These are phyloP conservation scores for Mimumesa dahlbomi DNA, from an alignment of 2,888 invertebrate genomes.

Conservation along the genomic window DNA sequence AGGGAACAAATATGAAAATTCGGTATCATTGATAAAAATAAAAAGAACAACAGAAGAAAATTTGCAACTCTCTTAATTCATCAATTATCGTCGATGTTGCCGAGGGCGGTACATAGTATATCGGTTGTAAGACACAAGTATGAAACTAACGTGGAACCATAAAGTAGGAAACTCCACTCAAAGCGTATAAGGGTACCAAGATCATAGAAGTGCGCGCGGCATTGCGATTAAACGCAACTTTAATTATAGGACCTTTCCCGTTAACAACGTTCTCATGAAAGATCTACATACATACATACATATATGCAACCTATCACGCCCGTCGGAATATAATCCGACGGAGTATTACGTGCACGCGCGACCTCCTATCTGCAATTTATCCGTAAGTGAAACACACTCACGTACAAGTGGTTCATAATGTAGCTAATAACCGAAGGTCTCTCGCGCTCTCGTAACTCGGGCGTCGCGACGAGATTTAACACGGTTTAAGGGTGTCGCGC, in stretches of 20 bases:
- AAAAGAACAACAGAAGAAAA: too few relatives aligned
- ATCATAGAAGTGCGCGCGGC: slow-evolving; percentile 14
- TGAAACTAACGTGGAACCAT: slow-evolving; percentile 4
- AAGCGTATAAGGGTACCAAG: slow-evolving; percentile 12
- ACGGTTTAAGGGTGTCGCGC: slow-evolving; percentile 22
- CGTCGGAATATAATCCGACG: slow-evolving; percentile 4
- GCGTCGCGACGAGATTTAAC: slow-evolving; percentile 20
- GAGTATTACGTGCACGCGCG: slow-evolving; percentile 19
- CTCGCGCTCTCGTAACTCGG: slow-evolving; percentile 29
- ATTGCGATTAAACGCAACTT: slow-evolving; percentile 41
- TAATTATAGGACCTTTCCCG: slow-evolving; percentile 33
- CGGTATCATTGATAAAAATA: too few relatives aligned
- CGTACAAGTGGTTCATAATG: slow-evolving; percentile 50
- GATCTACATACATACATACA: slow-evolving; percentile 2
- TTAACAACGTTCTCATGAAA: slow-evolving; percentile 19
- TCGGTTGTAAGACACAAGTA: not conserved
- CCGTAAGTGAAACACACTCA: slow-evolving; percentile 38
- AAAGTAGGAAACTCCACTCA: slow-evolving; percentile 15
- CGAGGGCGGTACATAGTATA: too few relatives aligned
- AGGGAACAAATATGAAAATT: too few relatives aligned
- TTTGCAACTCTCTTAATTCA: not conserved
- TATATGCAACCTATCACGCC: slow-evolving; percentile 1
- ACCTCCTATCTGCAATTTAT: slow-evolving; percentile 47
- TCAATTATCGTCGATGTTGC: not conserved
- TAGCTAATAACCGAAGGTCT: slow-evolving; percentile 51